Evolutionary conservation across 53 echinoderm and acorn worm genomes (phyloP).

Genomic region (Patiria pectinifera): DNA sequence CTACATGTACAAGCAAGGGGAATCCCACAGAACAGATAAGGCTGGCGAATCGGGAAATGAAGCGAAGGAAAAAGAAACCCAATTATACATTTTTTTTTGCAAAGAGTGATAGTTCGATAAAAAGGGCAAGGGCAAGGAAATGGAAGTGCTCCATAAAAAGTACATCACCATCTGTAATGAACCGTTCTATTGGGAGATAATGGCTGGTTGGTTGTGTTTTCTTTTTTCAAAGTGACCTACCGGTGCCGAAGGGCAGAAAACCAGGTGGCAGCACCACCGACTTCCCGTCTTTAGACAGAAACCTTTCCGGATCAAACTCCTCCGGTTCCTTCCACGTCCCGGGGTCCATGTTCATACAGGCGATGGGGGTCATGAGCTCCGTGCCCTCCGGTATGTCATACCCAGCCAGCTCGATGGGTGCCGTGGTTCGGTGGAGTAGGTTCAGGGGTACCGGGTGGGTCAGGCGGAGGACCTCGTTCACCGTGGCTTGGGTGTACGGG

Average conservation of each 20-base stretch:
- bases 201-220: too few relatives aligned
- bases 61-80: too few relatives aligned
- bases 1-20: too few relatives aligned
- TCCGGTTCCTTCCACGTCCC: slow-evolving; percentile 20
- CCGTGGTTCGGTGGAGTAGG: slow-evolving; percentile 44
- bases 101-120: too few relatives aligned
- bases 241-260: slow-evolving; percentile 44
- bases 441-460: slow-evolving; percentile 46
- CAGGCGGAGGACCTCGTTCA: slow-evolving; percentile 41
- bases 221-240: not conserved
- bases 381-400: slow-evolving; percentile 45
- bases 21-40: too few relatives aligned
- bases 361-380: slow-evolving; percentile 40
- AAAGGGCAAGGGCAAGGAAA: too few relatives aligned
- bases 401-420: slow-evolving; percentile 50
- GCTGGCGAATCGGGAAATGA: too few relatives aligned
- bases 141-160: too few relatives aligned
- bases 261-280: slow-evolving; percentile 3
- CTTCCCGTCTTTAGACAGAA: slow-evolving; percentile 14
- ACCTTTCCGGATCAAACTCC: slow-evolving; percentile 38
- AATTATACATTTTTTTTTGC: too few relatives aligned
- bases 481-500: slow-evolving; percentile 45
- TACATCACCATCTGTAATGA: too few relatives aligned
- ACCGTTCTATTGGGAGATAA: too few relatives aligned
- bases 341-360: slow-evolving; percentile 38